Base-by-base conservation (phyloP, 2,797 vertebrate genomes). In the Oreochromis grahami region DNA sequence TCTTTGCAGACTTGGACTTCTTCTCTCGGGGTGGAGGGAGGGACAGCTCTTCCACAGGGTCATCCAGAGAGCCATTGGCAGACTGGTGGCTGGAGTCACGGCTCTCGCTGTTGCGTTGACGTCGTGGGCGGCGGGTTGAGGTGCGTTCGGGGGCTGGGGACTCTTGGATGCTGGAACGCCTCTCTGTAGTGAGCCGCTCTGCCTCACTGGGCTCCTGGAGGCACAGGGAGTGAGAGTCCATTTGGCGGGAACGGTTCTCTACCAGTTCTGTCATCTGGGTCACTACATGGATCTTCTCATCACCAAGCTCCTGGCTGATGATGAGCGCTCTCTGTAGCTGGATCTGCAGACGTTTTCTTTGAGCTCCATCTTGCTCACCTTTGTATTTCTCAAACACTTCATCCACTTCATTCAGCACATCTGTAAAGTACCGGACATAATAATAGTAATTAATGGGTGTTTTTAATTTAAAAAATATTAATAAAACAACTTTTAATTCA, bases 211-310 rank as follows among this genome's bases (percentile, higher is more conserved):
- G 93, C 56, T 99, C 98, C 93, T 98, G 96, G 63, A 98, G 97
- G 91, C 97, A 97, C 36, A 97, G 96, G 2, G 98, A 98, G 82
- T 98, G 97, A 1, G 97, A 96, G 87, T 99, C 98, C 96, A 99
- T 99, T 91, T 99, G 98, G 52, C 98, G 97, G 11, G 98, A 97
- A 81, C 98, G 97, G 82, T 98, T 99, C 93, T 99, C 98, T 82
- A 99, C 98, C 87, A 98, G 92, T 94, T 99, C 98, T 1, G 98
- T 97, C 97, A 99, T 98, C 90, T 99, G 98, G 19, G 98, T 98
- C 77, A 99, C 98, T 79, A 99, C 97, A 2, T 98, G 98, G 93
- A 99, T 99, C 93, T 99, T 99, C 93, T 99, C 98, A 38, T 99
- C 98, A 5, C 98, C 98, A 29, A 99, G 95, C 94, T 99, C 98